phyloP scores from a whole-genome alignment of 2,888 invertebrate species.

The Ceraclea dissimilis region DNA sequence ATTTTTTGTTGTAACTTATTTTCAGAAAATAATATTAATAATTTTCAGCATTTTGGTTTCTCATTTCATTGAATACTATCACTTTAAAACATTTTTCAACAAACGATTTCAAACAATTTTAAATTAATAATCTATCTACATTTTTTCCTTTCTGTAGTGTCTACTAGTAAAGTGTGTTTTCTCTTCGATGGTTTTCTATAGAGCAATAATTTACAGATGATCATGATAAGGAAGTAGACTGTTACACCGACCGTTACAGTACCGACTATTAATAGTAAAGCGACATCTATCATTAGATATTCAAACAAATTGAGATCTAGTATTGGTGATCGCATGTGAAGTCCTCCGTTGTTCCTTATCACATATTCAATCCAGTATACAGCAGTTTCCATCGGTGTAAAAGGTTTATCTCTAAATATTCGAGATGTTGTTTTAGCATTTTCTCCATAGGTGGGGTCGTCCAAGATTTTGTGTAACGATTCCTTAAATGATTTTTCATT shows the following conservation, averaged over 20 bases:
- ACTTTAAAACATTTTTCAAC: too few species aligned
- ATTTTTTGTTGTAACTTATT: too few species aligned
- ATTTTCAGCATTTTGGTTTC: too few species aligned
- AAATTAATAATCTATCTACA: neutral
- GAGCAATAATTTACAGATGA: slow-evolving; percentile 19
- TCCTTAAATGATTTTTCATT: slow-evolving; percentile 29
- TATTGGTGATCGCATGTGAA: slow-evolving; percentile 23
- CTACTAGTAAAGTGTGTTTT: slow-evolving; percentile 8
- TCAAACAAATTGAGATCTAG: slow-evolving; percentile 21
- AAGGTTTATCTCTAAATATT: slow-evolving; percentile 23
- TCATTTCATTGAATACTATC: too few species aligned
- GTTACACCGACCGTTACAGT: slow-evolving; percentile 11
- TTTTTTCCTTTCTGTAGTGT: neutral
- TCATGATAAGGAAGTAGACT: slow-evolving; percentile 12
- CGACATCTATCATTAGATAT: slow-evolving; percentile 23
- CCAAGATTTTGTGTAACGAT: slow-evolving; percentile 30
- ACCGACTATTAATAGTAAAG: slow-evolving; percentile 15
- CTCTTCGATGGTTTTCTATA: slow-evolving; percentile 20
- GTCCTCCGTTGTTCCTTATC: slow-evolving; percentile 20
- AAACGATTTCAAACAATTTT: too few species aligned
- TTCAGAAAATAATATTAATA: too few species aligned
- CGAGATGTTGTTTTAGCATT: slow-evolving; percentile 22
- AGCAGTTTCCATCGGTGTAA: slow-evolving; percentile 23
- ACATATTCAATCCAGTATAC: slow-evolving; percentile 26
- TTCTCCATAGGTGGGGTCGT: slow-evolving; percentile 29